Conservation (phyloP, 2,797 vertebrate genomes). For the Gallirallus australis region DNA sequence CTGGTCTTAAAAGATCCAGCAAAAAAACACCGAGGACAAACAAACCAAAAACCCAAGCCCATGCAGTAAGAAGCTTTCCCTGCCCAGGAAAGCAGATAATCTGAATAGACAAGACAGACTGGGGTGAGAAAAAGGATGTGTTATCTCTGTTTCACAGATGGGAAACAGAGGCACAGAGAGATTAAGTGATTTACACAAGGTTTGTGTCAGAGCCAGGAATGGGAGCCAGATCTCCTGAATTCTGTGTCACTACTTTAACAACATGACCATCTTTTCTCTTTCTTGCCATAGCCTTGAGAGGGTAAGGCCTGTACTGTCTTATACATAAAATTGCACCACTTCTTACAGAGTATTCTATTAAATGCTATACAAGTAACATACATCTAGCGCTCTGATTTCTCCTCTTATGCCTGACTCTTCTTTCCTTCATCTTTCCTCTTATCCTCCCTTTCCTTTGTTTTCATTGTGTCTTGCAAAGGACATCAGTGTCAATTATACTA, state of each 20-base stretch:
- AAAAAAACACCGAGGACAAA: slow-evolving; percentile 36
- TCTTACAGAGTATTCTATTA: background rate
- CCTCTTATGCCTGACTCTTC: background rate
- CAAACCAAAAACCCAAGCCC: slow-evolving; percentile 41
- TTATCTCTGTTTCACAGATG: slow-evolving; percentile 74
- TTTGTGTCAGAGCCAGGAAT: slow-evolving; percentile 69
- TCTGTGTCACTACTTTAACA: slow-evolving; percentile 57
- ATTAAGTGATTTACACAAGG: slow-evolving; percentile 73
- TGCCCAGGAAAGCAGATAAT: slow-evolving; percentile 69
- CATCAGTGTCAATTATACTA: background rate
- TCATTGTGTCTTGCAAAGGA: background rate
- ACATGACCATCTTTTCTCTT: slow-evolving; percentile 10
- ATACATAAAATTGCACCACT: background rate
- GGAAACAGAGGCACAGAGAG: slow-evolving; percentile 71
- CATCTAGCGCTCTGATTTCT: slow-evolving; percentile 8
- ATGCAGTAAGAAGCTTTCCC: slow-evolving; percentile 58
- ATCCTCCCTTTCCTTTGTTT: slow-evolving; percentile 14
- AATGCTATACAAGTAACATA: background rate
- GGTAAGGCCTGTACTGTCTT: background rate
- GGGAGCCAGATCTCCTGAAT: slow-evolving; percentile 65
- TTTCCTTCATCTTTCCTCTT: background rate
- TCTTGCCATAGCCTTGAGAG: slow-evolving; percentile 20
- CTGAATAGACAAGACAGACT: slow-evolving; percentile 69
- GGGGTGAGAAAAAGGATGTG: slow-evolving; percentile 71
- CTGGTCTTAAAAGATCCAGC: slow-evolving; percentile 43